Base-by-base conservation (phyloP, 2,113 vertebrate species). In the Calcarius ornatus region DNA sequence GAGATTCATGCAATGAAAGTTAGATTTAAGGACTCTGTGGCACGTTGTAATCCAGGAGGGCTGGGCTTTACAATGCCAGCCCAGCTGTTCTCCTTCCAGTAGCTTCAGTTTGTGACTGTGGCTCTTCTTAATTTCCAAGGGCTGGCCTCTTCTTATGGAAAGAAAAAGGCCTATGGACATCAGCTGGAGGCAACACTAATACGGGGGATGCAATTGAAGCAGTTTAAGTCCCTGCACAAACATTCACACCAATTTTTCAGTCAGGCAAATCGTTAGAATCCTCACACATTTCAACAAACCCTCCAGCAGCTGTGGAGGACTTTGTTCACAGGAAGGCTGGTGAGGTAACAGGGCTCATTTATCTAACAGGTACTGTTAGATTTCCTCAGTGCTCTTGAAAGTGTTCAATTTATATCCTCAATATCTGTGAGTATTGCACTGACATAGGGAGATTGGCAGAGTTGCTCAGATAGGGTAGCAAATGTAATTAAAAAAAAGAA, bases 11-110 rank as follows among this genome's bases (percentile, higher is more conserved):
- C 10, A 5, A 2, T 10, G 15, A 38, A 11, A 17, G 7, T n/a
- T 4, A 19, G 9, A 13, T 57, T 47, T 23, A 43, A 86, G 42
- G 69, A 30, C 69, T 22, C 2, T 17, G 38, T 3, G 3, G 59
- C 24, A 24, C 1, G 0, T 10, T 2, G 5, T 47, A 50, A 28
- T 9, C 9, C 3, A 2, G 21, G 54, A 71, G 20, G 19, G 30
- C 48, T 53, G 35, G 56, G 17, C 33, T 68, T 45, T 63, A 0
- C 45, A 22, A 2, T 50, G 27, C 31, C 51, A 68, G 2, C 33
- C 24, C 30, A 40, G 31, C n/a, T 38, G 11, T 60, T 69, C n/a
- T 47, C 37, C 22, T 86, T 73, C 88, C 37, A 47, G 19, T 63
- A 35, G 30, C 37, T 59, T 59, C 56, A 15, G 27, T 69, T 43